Evolutionary conservation across 2,797 vertebrate species (phyloP).

Genomic region (Knipowitschia caucasica): DNA sequence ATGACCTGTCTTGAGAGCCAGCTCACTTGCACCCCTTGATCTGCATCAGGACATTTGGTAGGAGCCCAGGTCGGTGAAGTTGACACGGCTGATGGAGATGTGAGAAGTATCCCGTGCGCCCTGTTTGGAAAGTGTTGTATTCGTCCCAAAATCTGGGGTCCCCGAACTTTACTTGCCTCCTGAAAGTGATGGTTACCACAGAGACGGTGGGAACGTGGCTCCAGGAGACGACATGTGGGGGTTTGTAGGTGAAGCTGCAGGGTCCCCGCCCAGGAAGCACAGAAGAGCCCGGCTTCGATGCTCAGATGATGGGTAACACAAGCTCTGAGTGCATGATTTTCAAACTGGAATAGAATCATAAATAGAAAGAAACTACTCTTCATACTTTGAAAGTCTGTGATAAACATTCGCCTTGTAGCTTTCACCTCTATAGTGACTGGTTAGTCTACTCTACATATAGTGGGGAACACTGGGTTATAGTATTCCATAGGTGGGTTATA

Average conservation of each 20-base stretch:
- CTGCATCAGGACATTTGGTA: constrained; percentile 29
- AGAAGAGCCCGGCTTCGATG: constrained; percentile 21
- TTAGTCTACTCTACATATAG: too few species aligned
- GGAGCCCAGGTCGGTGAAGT: constrained; percentile 42
- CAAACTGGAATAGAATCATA: not conserved
- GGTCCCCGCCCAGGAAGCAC: constrained; percentile 50
- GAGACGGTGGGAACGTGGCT: rapidly evolving
- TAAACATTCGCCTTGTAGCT: too few species aligned
- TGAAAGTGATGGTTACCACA: constrained; percentile 18
- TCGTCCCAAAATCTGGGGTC: constrained; percentile 42
- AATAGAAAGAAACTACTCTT: too few species aligned
- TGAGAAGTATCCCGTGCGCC: constrained; percentile 39
- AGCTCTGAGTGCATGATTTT: rapidly evolving
- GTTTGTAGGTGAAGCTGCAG: constrained; percentile 14
- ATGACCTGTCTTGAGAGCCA: constrained; percentile 23
- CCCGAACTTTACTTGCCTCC: constrained; percentile 11
- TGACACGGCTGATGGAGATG: constrained; percentile 47
- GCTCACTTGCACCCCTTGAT: constrained; percentile 19
- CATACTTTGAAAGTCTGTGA: too few species aligned
- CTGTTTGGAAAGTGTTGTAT: constrained; percentile 51
- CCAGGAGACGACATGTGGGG: constrained; percentile 24
- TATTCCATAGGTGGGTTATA: too few species aligned
- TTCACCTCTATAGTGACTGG: too few species aligned
- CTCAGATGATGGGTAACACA: constrained; percentile 3
- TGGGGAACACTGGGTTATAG: too few species aligned